Evolutionary conservation across 2,888 invertebrate species (phyloP).

Genomic region (Clitarchus hookeri): DNA sequence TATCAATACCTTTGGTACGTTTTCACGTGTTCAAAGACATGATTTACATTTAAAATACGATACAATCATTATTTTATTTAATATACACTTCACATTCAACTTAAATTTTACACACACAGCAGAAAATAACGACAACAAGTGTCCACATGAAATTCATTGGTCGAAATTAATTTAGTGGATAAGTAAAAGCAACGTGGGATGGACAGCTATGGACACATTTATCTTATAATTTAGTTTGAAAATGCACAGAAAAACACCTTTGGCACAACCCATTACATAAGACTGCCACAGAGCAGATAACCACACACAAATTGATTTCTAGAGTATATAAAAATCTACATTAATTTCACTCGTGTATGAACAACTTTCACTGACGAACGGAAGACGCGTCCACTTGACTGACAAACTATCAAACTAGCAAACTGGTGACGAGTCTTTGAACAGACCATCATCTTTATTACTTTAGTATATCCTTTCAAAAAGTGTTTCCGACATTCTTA

Average conservation of each 20-base stretch:
- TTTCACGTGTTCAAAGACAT: background rate
- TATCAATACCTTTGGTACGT: background rate
- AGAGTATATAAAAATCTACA: background rate
- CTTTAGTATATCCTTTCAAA: background rate
- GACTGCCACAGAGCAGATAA: background rate
- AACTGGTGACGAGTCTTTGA: background rate
- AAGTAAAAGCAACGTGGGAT: background rate
- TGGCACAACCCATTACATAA: conserved; percentile 24
- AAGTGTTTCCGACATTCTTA: background rate
- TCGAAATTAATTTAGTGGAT: background rate
- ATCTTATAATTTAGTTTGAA: background rate
- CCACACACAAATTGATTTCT: background rate
- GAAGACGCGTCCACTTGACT: background rate
- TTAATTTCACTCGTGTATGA: background rate
- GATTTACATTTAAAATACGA: background rate
- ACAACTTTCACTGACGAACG: background rate
- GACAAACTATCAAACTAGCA: background rate
- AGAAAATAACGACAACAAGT: background rate
- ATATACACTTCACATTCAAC: background rate
- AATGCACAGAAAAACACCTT: conserved; percentile 1
- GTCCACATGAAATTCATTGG: background rate
- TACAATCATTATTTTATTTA: background rate
- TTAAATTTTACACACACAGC: background rate
- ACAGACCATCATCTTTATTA: background rate
- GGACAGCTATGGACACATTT: background rate